Conservation (phyloP, 2,888 invertebrate species). For the Augochlorella aurata region DNA sequence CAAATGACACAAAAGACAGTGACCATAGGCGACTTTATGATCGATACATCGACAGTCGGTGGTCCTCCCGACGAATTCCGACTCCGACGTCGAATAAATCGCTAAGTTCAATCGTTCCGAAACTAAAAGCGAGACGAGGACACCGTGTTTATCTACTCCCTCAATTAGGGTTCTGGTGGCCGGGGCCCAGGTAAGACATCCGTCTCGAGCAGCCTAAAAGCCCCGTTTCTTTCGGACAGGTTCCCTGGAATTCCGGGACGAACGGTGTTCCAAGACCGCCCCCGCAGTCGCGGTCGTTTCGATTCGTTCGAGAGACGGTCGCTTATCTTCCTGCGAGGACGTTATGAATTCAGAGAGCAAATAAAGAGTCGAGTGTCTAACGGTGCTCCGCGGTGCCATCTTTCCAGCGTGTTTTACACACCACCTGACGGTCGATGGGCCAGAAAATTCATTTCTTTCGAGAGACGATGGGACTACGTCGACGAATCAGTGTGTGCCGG, state of each 20-base stretch:
- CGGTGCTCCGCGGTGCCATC: conserved; percentile 36
- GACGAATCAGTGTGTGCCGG: background rate
- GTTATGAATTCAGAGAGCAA: conserved; percentile 56
- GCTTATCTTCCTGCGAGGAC: conserved; percentile 39
- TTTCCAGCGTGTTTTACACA: conserved; percentile 37
- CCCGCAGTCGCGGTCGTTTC: conserved; percentile 3
- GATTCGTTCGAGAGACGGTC: conserved; percentile 15
- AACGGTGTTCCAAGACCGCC: conserved; percentile 35
- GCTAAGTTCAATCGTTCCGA: background rate
- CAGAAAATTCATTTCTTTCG: conserved; percentile 38
- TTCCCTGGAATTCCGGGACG: conserved; percentile 63
- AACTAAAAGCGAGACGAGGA: background rate
- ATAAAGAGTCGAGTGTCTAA: conserved; percentile 57
- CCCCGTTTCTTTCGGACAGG: conserved; percentile 59
- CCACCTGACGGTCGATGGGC: conserved; percentile 29
- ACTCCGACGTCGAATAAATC: background rate
- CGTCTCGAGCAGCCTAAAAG: conserved; percentile 40
- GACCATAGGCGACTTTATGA: background rate
- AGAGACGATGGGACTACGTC: background rate
- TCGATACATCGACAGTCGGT: background rate
- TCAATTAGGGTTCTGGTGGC: background rate
- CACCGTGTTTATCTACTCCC: background rate
- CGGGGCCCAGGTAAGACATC: conserved; percentile 21
- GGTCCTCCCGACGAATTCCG: background rate
- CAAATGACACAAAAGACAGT: background rate